Evolutionary conservation across 2,113 vertebrate genomes (phyloP), one percentile per base, ranked within the genome.

Genomic region (Benitochromis conjunctus): DNA sequence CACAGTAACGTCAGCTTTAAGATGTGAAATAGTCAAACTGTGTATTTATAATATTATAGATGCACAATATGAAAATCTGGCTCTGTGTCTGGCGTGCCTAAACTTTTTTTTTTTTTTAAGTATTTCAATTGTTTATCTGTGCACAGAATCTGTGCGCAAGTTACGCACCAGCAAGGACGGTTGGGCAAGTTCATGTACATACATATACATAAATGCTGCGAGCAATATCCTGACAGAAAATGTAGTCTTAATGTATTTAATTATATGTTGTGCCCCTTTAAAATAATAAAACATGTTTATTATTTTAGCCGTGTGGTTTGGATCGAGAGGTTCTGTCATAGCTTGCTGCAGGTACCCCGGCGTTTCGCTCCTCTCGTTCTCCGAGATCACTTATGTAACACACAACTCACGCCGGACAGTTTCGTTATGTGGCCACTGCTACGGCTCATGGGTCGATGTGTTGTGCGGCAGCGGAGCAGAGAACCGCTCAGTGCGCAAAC

Each of bases 381-480:
- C 18, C 14, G 29, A 4, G 46, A 9, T 21, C 29, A 10, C 18
- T 90, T 91, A 89, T 82, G 46, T 80, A 89, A 85, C 62, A 1
- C 26, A 87, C 21, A n/a, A 66, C 80, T 38, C 16, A 26, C 34
- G 53, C 38, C 4, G 66, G 77, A 8, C 55, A 74, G 16, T 57
- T 82, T 60, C 29, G 5, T 12, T 79, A 13, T 53, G 46, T n/a
- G 2, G 18, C 71, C 48, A n/a, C 29, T 53, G 80, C 41, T 4
- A 41, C 55, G 48, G 31, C 46, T 60, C 16, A 54, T n/a, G 16
- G 64, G 18, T 19, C 48, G 29, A 58, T 53, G 56, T 85, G 84
- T 31, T 60, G 36, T 16, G 53, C 3, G 18, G 31, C 46, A 36
- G 53, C 43, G 5, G 79, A 64, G 19, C 60, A 21, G 60, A 38